phyloP scores from a whole-genome alignment of 2,888 invertebrate species.

The Ectobius pallidus region DNA sequence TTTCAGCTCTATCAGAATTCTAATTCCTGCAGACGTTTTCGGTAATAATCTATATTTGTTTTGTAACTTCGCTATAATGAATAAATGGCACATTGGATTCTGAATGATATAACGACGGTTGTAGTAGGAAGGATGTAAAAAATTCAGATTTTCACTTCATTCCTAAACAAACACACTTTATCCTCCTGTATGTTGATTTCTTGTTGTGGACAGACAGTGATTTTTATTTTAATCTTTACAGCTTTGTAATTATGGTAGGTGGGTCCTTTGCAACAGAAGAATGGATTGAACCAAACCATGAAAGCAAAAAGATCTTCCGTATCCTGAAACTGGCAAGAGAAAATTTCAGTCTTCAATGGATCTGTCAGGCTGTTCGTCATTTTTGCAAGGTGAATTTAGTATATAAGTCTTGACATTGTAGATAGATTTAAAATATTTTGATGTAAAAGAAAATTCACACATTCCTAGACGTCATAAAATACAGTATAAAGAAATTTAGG shows the following conservation, averaged over 20 bases:
- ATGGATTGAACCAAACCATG: neutral
- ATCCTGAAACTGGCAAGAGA: neutral
- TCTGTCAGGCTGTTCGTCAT: neutral
- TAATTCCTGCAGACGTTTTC: too few species aligned
- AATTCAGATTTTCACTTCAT: too few species aligned
- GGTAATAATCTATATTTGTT: too few species aligned
- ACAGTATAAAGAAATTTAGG: neutral
- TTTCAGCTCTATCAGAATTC: too few species aligned
- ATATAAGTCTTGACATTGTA: slow-evolving; percentile 33
- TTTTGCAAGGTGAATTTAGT: slow-evolving; percentile 29
- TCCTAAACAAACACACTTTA: neutral
- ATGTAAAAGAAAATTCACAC: slow-evolving; percentile 17
- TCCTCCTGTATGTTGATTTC: neutral
- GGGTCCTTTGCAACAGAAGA: neutral
- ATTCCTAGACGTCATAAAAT: slow-evolving; percentile 18
- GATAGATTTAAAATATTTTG: slow-evolving; percentile 28
- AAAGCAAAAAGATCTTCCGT: slow-evolving; percentile 7
- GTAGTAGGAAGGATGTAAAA: too few species aligned
- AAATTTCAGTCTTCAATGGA: neutral
- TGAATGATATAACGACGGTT: too few species aligned
- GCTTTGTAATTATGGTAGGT: slow-evolving; percentile 16
- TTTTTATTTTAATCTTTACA: slow-evolving; percentile 22
- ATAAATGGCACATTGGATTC: too few species aligned
- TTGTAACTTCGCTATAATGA: too few species aligned
- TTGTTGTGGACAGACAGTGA: neutral